phyloP scores from a whole-genome alignment of 2,888 invertebrate genomes.

The Sphaerophoria taeniata region DNA sequence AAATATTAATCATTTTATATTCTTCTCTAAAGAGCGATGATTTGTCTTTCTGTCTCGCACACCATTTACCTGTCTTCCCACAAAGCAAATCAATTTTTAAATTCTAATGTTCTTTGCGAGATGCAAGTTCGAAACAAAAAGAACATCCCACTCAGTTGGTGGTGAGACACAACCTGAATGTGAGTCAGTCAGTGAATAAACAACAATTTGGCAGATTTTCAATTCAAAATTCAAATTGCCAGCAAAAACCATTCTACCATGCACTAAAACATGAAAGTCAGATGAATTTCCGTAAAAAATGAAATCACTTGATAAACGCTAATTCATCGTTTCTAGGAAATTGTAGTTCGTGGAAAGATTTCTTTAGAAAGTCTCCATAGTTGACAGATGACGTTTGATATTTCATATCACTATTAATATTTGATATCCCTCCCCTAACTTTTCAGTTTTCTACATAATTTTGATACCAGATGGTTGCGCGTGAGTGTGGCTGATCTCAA shows the following conservation, averaged over 20 bases:
- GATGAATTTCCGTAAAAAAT: slow-evolving; percentile 20
- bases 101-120: slow-evolving; percentile 66
- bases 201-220: slow-evolving; percentile 60
- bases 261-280: neutral
- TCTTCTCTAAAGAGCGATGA: slow-evolving; percentile 20
- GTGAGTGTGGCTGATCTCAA: slow-evolving; percentile 60
- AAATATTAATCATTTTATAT: slow-evolving; percentile 13
- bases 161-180: slow-evolving; percentile 33
- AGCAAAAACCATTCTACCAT: neutral
- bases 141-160: slow-evolving; percentile 41
- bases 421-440: slow-evolving; percentile 55
- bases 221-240: slow-evolving; percentile 43
- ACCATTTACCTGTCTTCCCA: slow-evolving; percentile 68
- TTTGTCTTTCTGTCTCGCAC: slow-evolving; percentile 49
- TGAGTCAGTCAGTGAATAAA: slow-evolving; percentile 57
- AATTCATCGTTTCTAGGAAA: slow-evolving; percentile 2
- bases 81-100: slow-evolving; percentile 49
- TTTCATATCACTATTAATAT: neutral
- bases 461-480: slow-evolving; percentile 30
- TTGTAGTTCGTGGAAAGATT: neutral
- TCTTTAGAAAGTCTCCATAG: slow-evolving; percentile 3
- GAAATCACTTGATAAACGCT: slow-evolving; percentile 45
- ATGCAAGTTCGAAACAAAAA: neutral
- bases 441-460: slow-evolving; percentile 43
- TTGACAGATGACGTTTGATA: slow-evolving; percentile 31